These are phyloP conservation scores for Plecotus auritus DNA, from an alignment of 2,113 vertebrate genomes.

Conservation along the genomic window DNA sequence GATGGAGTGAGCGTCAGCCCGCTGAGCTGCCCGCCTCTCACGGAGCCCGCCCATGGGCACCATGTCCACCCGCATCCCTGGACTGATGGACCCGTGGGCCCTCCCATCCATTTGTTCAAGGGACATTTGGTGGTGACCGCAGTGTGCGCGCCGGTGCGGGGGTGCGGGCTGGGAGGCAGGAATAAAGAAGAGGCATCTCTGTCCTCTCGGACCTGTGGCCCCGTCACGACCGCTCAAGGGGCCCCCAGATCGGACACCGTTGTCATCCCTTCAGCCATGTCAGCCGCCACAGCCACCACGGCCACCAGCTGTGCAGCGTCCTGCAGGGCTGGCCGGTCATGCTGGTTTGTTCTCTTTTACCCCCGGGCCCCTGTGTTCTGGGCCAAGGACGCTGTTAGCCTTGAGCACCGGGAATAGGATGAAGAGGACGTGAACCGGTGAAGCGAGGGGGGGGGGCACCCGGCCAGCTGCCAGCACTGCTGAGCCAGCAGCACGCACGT, in stretches of 20 bases:
- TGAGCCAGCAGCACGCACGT: rapidly evolving
- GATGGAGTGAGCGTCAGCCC: too few relatives aligned
- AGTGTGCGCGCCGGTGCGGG: too few relatives aligned
- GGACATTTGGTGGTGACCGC: too few relatives aligned
- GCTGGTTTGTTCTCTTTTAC: rapidly evolving
- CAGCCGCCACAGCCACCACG: rapidly evolving
- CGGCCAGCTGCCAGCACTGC: rapidly evolving
- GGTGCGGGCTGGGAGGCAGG: not conserved
- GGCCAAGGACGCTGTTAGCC: rapidly evolving
- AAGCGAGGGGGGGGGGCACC: rapidly evolving
- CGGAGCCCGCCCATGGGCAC: too few relatives aligned
- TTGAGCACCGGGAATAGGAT: rapidly evolving
- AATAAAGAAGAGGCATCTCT: not conserved
- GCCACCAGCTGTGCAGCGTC: rapidly evolving
- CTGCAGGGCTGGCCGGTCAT: not conserved
- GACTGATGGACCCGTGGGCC: too few relatives aligned
- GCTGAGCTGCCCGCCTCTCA: too few relatives aligned
- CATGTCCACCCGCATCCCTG: too few relatives aligned
- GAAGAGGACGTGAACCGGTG: rapidly evolving
- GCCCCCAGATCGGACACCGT: not conserved
- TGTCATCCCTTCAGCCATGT: rapidly evolving
- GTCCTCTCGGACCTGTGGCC: not conserved
- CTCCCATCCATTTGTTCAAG: too few relatives aligned
- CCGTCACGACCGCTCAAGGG: rapidly evolving
- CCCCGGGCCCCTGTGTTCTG: not conserved